phyloP scores from a whole-genome alignment of 2,113 vertebrate species.

The Nicator chloris region DNA sequence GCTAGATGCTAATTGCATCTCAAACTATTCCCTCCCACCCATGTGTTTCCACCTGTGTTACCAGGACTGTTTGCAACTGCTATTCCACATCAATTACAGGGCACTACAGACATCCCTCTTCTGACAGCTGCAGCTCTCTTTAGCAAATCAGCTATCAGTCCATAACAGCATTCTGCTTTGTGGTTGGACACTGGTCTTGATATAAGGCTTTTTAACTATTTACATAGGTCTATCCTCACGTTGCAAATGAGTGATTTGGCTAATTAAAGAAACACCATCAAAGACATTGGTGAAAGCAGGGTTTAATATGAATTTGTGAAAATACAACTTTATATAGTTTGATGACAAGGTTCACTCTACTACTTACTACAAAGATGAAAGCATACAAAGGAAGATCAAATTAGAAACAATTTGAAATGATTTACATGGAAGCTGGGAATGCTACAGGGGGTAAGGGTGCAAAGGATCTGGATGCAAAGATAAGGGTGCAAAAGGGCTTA shows the following conservation, averaged over 20 bases:
- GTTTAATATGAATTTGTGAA: neutral
- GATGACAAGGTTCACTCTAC: neutral
- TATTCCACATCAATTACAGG: neutral
- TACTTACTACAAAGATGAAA: neutral
- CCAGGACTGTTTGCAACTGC: neutral
- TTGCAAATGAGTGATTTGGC: neutral
- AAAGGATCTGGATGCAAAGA: neutral
- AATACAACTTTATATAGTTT: neutral
- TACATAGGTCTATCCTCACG: neutral
- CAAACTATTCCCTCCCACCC: neutral
- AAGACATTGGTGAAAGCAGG: neutral
- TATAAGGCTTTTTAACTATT: neutral
- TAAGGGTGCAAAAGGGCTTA: neutral
- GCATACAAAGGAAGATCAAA: neutral
- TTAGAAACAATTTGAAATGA: neutral
- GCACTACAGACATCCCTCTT: neutral
- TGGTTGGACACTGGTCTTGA: neutral
- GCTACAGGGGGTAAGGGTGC: neutral
- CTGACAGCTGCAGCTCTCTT: neutral
- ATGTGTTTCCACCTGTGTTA: neutral
- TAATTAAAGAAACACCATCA: neutral
- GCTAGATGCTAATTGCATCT: neutral
- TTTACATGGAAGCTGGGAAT: neutral
- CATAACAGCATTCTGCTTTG: neutral
- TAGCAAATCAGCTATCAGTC: neutral